Conservation (phyloP, 2,113 vertebrate species). For the Pyrgilauda ruficollis region DNA sequence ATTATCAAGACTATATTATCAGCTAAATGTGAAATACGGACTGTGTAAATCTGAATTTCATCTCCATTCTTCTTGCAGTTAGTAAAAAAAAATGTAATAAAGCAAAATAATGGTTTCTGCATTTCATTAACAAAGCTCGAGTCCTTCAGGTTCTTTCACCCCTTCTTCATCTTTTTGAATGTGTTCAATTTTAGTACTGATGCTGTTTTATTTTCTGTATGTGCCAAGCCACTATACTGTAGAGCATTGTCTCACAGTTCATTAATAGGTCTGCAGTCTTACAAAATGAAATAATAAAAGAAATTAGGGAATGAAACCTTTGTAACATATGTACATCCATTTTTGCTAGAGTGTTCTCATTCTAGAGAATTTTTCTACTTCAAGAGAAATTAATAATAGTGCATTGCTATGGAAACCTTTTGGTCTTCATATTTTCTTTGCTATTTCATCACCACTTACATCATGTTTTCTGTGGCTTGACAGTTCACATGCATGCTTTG, state of each 20-base stretch:
- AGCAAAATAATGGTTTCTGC: background rate
- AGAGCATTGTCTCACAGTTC: background rate
- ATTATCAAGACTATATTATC: background rate
- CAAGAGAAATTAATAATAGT: conserved; percentile 35
- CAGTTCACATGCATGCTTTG: background rate
- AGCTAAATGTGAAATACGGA: background rate
- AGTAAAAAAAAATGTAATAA: background rate
- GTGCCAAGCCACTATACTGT: background rate
- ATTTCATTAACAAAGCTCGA: background rate
- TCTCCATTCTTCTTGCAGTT: background rate
- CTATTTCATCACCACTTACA: background rate
- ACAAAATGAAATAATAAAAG: background rate
- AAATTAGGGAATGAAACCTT: background rate
- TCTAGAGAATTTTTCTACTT: conserved; percentile 42
- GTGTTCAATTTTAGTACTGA: background rate
- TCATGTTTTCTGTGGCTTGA: conserved; percentile 11
- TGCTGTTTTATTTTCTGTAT: background rate
- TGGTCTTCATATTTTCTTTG: background rate
- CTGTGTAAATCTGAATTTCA: background rate
- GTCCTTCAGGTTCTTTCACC: background rate
- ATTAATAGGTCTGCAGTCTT: background rate
- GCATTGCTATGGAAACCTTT: conserved; percentile 71
- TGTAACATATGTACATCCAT: background rate
- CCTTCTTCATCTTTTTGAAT: background rate
- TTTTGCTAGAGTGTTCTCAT: background rate